phyloP scores from a whole-genome alignment of 2,888 invertebrate genomes.

The Neria commutata region DNA sequence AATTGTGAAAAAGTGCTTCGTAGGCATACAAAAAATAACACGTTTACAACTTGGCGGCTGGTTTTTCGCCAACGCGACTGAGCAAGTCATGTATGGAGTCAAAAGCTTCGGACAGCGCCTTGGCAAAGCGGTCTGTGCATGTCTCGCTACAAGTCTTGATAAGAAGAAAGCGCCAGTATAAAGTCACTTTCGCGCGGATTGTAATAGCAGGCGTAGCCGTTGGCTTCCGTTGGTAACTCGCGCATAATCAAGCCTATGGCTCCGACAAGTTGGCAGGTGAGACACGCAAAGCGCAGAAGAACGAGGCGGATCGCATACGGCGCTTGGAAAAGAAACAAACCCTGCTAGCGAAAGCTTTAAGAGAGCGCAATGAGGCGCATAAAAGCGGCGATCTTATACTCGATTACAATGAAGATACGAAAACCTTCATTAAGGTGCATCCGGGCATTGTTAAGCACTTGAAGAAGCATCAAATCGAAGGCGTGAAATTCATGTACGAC shows the following conservation, averaged over 20 bases:
- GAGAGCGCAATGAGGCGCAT: conserved; percentile 48
- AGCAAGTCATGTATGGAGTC: conserved; percentile 73
- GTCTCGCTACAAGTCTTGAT: conserved; percentile 69
- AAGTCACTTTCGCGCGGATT: conserved; percentile 82
- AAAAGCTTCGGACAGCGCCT: conserved; percentile 67
- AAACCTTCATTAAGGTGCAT: conserved; percentile 73
- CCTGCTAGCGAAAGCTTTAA: conserved; percentile 61
- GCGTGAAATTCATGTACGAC: conserved; percentile 84
- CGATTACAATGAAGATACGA: conserved; percentile 74
- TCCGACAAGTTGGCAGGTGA: conserved; percentile 69
- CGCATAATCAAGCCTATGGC: conserved; percentile 60
- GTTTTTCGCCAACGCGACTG: conserved; percentile 50
- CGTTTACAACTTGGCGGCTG: conserved; percentile 67
- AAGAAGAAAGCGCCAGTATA: conserved; percentile 76
- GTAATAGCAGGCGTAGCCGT: conserved; percentile 95
- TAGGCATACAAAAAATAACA: too few species aligned
- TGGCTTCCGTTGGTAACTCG: too few species aligned
- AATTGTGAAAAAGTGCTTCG: too few species aligned
- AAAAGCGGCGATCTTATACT: conserved; percentile 63
- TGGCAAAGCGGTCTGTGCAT: conserved; percentile 60
- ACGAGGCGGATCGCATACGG: conserved; percentile 78
- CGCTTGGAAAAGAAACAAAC: conserved; percentile 72
- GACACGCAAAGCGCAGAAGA: conserved; percentile 79
- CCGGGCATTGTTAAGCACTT: conserved; percentile 73
- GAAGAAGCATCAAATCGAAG: conserved; percentile 70